Percentiles rank a stretch among this genome's conserved stretches.
These are phyloP conservation scores for Mesembrinibis cayennensis DNA, from an alignment of 2,113 vertebrate genomes.

Conservation along the genomic window DNA sequence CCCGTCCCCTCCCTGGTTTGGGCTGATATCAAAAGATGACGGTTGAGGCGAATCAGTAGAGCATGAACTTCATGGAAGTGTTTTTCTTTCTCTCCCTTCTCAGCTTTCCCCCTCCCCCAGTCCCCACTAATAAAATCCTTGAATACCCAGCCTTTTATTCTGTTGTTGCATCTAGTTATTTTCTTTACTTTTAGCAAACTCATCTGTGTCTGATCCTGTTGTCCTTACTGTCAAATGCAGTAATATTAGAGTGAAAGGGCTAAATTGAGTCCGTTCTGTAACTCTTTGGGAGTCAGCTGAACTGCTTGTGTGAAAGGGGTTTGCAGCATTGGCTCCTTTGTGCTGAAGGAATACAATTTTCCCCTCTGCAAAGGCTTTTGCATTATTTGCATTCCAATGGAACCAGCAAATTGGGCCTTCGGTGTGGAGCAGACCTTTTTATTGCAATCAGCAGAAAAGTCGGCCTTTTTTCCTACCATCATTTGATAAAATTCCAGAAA, in stretches of 20 bases:
- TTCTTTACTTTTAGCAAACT: constrained; percentile 45
- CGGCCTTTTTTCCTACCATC: fast-evolving
- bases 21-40: constrained; percentile 19
- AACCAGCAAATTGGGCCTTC: neutral
- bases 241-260: constrained; percentile 4
- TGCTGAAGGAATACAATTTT: constrained; percentile 29
- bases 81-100: constrained; percentile 51
- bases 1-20: neutral
- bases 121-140: constrained; percentile 3
- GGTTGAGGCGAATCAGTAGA: constrained; percentile 34
- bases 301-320: neutral
- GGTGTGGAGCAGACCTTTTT: neutral
- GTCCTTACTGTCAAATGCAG: neutral
- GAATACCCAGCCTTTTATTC: neutral
- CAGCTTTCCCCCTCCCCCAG: constrained; percentile 49
- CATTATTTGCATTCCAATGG: constrained; percentile 61
- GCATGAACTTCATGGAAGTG: constrained; percentile 64
- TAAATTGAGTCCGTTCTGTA: neutral
- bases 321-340: constrained; percentile 33
- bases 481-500: neutral
- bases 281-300: constrained; percentile 3
- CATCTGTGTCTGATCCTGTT: neutral
- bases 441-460: neutral
- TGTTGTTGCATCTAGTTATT: constrained; percentile 29
- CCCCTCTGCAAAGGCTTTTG: constrained; percentile 12